A percentile compares a stretch with the other conserved stretches of the same genome.
These are phyloP conservation scores for Julus scandinavius DNA, from an alignment of 2,888 invertebrate species.

Conservation along the genomic window DNA sequence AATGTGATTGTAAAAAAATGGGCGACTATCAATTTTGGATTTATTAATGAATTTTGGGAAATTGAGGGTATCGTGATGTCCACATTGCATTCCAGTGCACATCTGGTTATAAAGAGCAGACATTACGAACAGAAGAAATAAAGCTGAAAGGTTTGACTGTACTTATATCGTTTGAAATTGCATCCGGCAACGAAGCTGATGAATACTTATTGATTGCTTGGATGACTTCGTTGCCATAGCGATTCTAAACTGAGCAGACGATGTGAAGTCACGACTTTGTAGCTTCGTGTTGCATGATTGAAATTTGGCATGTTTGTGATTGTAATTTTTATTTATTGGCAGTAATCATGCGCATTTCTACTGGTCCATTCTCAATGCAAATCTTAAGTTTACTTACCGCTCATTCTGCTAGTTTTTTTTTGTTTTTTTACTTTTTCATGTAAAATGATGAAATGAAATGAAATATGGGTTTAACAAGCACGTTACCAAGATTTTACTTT, in stretches of 20 bases:
- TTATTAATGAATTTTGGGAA: too few relatives aligned
- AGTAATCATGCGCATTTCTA: neutral
- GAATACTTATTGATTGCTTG: neutral
- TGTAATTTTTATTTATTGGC: neutral
- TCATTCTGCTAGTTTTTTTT: neutral
- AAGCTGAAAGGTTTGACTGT: too few relatives aligned
- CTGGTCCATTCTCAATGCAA: neutral
- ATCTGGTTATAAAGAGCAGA: too few relatives aligned
- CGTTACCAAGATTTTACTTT: neutral
- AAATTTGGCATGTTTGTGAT: neutral
- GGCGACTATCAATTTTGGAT: too few relatives aligned
- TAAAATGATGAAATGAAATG: neutral
- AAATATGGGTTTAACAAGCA: neutral
- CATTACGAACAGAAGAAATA: too few relatives aligned
- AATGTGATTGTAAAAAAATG: too few relatives aligned
- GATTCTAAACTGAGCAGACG: neutral
- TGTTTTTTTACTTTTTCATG: neutral
- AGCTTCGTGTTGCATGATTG: neutral
- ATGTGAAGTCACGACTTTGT: neutral
- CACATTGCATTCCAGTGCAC: too few relatives aligned
- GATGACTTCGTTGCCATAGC: neutral
- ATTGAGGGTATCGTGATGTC: too few relatives aligned
- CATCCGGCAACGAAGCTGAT: neutral
- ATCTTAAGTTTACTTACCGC: neutral
- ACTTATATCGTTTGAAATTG: too few relatives aligned